Evolutionary conservation across 2,797 vertebrate genomes (phyloP), one percentile per base, ranked within the genome.

Genomic region (Muscicapa striata): DNA sequence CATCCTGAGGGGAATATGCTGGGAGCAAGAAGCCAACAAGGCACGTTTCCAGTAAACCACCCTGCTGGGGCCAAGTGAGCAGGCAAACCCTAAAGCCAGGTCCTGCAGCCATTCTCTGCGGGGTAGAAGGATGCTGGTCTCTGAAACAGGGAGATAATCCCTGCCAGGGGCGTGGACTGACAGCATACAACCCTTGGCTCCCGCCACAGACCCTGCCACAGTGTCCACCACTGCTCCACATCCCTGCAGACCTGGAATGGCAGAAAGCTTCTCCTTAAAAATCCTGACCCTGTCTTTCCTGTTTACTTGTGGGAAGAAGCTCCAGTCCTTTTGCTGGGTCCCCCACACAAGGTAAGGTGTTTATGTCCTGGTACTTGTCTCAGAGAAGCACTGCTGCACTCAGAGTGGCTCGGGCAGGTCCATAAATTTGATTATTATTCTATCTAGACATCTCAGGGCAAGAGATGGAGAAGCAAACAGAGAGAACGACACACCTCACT

Each of bases 121-220:
- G 52, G 34, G 22, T 34, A 78, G 32, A 61, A 36, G 52, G 51
- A 34, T 5, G 41, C 38, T 49, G 51, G 18, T 43, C 36, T 24
- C 34, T 32, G 38, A 7, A 29, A 58, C 6, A 68, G 17, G 32
- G 46, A 87, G 23, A 16, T 11, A 78, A 68, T 26, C 49, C 6
- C 2, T 0, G 1, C 30, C 15, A 48, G 9, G 36, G 15, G 11
- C 3, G 1, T 32, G 30, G 61, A 20, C 20, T 59, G n/a, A 11
- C 1, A 41, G 51, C 57, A 13, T 15, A 24, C 19, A 63, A 54
- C 24, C 66, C 36, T 36, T 20, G 45, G 66, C 51, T 72, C 32
- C 59, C 64, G 49, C 27, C 49, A 19, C 66, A 24, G 52, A 1
- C 18, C 27, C 75, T 32, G 43, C 45, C 22, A 46, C 45, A 46